These are phyloP conservation scores for Percina caprodes DNA, from an alignment of 2,113 vertebrate species.

Conservation along the genomic window DNA sequence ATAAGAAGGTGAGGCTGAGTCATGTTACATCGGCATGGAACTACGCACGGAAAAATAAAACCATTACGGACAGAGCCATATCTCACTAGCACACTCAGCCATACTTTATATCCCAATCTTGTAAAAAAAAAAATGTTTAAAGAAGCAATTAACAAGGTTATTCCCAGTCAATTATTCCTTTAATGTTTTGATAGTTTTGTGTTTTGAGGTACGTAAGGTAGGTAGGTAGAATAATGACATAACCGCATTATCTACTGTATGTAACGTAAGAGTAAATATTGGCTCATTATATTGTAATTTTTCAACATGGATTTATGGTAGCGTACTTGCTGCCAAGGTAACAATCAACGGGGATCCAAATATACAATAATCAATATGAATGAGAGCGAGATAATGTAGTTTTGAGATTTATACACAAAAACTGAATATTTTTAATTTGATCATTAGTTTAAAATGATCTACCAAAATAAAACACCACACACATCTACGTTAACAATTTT, in stretches of 20 bases:
- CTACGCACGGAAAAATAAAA: background rate
- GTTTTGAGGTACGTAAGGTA: too few species aligned
- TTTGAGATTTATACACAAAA: background rate
- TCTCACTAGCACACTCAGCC: background rate
- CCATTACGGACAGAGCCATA: background rate
- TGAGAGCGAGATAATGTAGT: background rate
- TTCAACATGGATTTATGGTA: background rate
- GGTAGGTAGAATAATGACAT: background rate
- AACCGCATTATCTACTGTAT: background rate
- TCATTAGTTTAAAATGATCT: background rate
- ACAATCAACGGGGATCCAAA: background rate
- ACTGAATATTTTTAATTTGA: background rate
- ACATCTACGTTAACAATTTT: background rate
- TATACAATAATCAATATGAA: background rate
- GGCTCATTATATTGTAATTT: background rate
- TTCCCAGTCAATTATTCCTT: too few species aligned
- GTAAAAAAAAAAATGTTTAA: too few species aligned
- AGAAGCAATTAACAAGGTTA: too few species aligned
- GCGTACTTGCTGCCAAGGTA: background rate
- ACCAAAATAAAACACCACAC: background rate
- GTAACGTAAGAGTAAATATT: background rate
- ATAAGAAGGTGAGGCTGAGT: background rate
- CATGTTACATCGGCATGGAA: background rate
- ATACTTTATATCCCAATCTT: too few species aligned
- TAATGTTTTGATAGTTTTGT: too few species aligned